These are phyloP conservation scores for Pseudococcus jackbeardsleyi DNA, from an alignment of 2,888 invertebrate genomes.

Conservation along the genomic window DNA sequence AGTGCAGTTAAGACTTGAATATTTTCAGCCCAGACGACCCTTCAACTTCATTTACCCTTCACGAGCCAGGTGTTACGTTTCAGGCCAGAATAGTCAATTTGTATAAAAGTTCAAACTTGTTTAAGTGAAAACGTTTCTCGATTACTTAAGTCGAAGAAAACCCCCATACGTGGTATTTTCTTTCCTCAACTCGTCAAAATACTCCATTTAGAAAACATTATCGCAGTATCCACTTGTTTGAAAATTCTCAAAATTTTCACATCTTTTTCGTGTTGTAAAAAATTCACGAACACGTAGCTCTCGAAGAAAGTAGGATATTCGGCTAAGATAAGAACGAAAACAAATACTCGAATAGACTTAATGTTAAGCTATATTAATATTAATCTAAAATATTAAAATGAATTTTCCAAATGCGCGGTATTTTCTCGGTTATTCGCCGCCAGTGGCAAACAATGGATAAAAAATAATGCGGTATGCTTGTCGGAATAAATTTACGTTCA, in stretches of 20 bases:
- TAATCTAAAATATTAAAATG: conserved; percentile 42
- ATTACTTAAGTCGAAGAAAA: no score
- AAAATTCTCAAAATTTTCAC: not conserved
- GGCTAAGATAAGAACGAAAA: not conserved
- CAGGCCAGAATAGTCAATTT: no score
- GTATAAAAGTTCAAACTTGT: no score
- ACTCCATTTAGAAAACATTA: not conserved
- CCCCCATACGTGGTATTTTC: no score
- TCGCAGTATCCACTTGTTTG: not conserved
- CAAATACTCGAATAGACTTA: not conserved
- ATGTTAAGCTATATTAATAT: not conserved
- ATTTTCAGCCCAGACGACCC: not conserved
- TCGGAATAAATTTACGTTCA: not conserved
- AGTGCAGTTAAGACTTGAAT: no score
- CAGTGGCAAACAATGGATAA: not conserved
- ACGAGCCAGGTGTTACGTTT: no score
- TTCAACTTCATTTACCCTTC: no score
- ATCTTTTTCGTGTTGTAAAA: not conserved
- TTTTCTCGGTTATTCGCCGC: not conserved
- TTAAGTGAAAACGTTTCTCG: no score
- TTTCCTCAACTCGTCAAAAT: not conserved
- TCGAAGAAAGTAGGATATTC: not conserved
- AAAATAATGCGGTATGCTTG: not conserved
- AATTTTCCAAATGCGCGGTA: not conserved
- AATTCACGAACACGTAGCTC: not conserved